These are phyloP conservation scores for Crambe crambe DNA, from an alignment of 37 sponge, comb jelly and placozoan genomes.

Conservation along the genomic window DNA sequence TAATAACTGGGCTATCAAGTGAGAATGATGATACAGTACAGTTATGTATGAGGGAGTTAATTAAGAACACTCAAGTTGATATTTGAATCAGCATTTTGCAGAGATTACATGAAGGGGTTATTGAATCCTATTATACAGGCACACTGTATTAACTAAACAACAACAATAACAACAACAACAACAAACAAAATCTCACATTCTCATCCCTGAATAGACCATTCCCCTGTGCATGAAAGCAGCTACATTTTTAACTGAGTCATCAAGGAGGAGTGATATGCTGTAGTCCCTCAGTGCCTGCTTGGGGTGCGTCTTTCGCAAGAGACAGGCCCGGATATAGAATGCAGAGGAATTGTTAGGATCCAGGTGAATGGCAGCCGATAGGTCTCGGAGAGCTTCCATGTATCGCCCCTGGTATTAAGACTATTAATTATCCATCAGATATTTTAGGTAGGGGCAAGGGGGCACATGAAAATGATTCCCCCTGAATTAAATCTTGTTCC, in stretches of 20 bases:
- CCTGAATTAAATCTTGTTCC: too few relatives aligned
- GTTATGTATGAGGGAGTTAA: not conserved
- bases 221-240: constrained; percentile 73
- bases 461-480: too few relatives aligned
- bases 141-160: too few relatives aligned
- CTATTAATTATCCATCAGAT: not conserved
- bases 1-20: too few relatives aligned
- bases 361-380: constrained; percentile 90
- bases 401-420: constrained; percentile 56
- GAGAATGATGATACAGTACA: not conserved
- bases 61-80: too few relatives aligned
- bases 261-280: constrained; percentile 80
- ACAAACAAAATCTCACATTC: too few relatives aligned
- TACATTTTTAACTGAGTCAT: constrained; percentile 45
- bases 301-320: constrained; percentile 63
- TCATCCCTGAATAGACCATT: constrained; percentile 71
- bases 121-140: too few relatives aligned
- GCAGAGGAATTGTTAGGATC: constrained; percentile 61
- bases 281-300: constrained; percentile 80
- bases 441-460: too few relatives aligned
- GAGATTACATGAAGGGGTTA: too few relatives aligned
- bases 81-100: too few relatives aligned
- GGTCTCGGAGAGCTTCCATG: constrained; percentile 73
- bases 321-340: constrained; percentile 83
- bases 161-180: too few relatives aligned